Percentiles rank a stretch among this genome's conserved stretches.
phyloP scores from a whole-genome alignment of 2,113 vertebrate species.

The Psittacara wagleri region DNA sequence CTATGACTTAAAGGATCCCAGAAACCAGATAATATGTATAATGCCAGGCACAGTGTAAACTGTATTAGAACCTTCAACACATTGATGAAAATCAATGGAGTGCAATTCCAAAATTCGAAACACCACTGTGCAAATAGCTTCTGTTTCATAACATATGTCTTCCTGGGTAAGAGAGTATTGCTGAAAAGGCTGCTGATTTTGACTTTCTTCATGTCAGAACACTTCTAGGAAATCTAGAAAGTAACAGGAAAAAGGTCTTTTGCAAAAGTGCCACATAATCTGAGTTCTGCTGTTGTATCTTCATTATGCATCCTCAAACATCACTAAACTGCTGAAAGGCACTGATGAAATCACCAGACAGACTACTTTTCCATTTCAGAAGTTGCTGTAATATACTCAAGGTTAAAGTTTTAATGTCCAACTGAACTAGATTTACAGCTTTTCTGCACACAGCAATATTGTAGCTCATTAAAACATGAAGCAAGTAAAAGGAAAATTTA shows the following conservation, averaged over 20 bases:
- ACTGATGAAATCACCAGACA: fast-evolving
- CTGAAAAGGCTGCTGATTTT: not conserved
- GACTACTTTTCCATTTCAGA: not conserved
- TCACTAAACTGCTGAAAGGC: not conserved
- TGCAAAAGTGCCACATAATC: not conserved
- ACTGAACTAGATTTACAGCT: not conserved
- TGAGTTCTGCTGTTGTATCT: not conserved
- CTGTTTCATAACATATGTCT: not conserved
- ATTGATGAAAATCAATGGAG: not conserved
- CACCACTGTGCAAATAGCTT: not conserved
- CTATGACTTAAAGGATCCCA: not conserved
- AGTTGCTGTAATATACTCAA: fast-evolving
- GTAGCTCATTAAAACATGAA: not conserved
- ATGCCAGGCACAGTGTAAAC: not conserved
- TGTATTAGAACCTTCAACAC: not conserved
- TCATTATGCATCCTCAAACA: fast-evolving
- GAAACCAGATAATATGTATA: not conserved
- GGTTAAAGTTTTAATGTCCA: not conserved
- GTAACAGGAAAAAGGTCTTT: not conserved
- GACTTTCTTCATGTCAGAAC: not conserved
- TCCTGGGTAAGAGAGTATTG: not conserved
- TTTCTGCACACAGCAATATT: not conserved
- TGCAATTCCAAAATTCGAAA: not conserved
- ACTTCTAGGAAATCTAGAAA: not conserved
- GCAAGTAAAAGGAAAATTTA: not conserved